Base-by-base conservation (phyloP, 37 sponge, comb jelly and placozoan genomes). In the Ianthella basta region DNA sequence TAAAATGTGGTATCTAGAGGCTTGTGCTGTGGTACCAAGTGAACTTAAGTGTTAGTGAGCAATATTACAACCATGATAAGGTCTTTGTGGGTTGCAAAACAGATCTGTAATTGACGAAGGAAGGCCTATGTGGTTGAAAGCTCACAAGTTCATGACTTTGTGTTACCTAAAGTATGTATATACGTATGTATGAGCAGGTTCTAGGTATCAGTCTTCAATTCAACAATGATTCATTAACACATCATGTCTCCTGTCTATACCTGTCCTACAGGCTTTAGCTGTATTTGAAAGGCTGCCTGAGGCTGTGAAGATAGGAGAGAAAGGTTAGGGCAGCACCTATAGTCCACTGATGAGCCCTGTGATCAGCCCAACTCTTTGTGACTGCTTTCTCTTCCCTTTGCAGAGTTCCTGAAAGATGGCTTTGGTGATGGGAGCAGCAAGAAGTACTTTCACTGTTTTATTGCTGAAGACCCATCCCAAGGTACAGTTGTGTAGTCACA, bases 191-290 rank as follows among this genome's bases (percentile, higher is more conserved):
- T 44, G n/a, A n/a, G n/a, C n/a, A n/a, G n/a, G 3, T 8, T 44
- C n/a, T n/a, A 44, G 8, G 50, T 44, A 8, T 44, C 34, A 27
- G 4, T 30, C 29, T n/a, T 69, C 34, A 6, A 35, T 30, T 4
- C 34, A 30, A 33, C n/a, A n/a, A n/a, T n/a, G n/a, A n/a, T n/a
- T n/a, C n/a, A 23, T 27, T 61, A 25, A 4, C 2, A 23, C 12
- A 5, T 27, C 63, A 14, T 25, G n/a, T 5, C 14, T 25, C 14
- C 63, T 25, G 10, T 69, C 33, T 30, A 6, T 18, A n/a, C n/a
- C n/a, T n/a, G n/a, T n/a, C n/a, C n/a, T n/a, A n/a, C 34, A 69
- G 70, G 70, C 29, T 30, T 69, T 69, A 30, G 70, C 70, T 69
- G 70, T 69, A 33, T 69, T 34, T 69, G 70, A 69, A 30, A 69